Conservation (phyloP, 2,113 vertebrate species). For the Rhabdomys dilectus region DNA sequence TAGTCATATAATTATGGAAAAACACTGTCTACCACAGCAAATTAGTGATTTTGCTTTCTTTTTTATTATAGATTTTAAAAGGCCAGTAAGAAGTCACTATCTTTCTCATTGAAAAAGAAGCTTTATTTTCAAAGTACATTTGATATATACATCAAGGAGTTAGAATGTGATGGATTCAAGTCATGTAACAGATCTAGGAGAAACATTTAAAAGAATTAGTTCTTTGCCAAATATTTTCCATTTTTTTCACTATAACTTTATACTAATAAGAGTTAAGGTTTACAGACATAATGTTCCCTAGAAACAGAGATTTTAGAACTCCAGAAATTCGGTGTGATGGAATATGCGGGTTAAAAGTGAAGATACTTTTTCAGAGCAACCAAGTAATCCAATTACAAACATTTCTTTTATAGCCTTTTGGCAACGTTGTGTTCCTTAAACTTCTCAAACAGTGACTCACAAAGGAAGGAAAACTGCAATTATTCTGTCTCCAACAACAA, state of each 20-base stretch:
- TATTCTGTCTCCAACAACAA: conserved; percentile 29
- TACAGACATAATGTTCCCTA: not conserved
- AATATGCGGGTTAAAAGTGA: not conserved
- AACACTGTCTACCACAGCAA: not conserved
- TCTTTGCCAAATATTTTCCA: not conserved
- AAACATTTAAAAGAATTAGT: not conserved
- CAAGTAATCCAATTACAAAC: not conserved
- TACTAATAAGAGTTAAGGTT: not conserved
- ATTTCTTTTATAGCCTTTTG: not conserved
- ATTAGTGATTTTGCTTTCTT: not conserved
- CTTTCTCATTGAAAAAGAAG: conserved; percentile 11
- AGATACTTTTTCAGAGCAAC: conserved; percentile 28
- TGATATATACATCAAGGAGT: not conserved
- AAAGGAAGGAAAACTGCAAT: conserved; percentile 26
- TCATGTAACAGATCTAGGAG: not conserved
- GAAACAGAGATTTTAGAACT: not conserved
- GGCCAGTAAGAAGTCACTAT: not conserved
- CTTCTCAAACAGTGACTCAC: not conserved
- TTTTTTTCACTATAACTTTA: conserved; percentile 31
- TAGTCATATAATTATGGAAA: not conserved
- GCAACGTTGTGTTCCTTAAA: not conserved
- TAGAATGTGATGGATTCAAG: not conserved
- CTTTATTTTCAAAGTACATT: conserved; percentile 21
- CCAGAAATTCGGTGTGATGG: not conserved
- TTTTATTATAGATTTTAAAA: not conserved